Conservation (phyloP, 2,888 invertebrate genomes). For the Balanococcus diminutus region DNA sequence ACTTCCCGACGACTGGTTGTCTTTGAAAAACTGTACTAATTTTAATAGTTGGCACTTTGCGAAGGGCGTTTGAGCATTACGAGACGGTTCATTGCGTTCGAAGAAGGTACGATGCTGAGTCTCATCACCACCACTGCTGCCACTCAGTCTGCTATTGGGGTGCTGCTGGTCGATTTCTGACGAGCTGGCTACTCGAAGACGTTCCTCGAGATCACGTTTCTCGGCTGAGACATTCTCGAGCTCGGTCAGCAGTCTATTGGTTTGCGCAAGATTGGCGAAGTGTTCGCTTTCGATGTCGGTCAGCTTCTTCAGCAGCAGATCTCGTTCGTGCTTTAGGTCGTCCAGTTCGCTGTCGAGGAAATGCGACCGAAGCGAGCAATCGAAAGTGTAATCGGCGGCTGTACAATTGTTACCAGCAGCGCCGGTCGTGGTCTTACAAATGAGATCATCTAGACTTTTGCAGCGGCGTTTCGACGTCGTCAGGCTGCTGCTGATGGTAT, state of each 20-base stretch:
- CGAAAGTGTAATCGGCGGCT: conserved; percentile 14
- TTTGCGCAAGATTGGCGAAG: conserved; percentile 70
- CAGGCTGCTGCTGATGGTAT: background rate
- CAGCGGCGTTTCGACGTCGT: conserved; percentile 54
- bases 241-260: conserved; percentile 71
- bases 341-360: conserved; percentile 61
- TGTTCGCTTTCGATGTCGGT: conserved; percentile 80
- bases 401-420: background rate
- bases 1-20: background rate
- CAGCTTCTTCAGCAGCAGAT: conserved; percentile 74
- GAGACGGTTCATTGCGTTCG: conserved; percentile 13
- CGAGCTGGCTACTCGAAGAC: conserved; percentile 66
- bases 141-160: background rate
- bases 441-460: conserved; percentile 57
- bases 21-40: conserved; percentile 45
- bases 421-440: conserved; percentile 9
- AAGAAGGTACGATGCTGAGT: conserved; percentile 21
- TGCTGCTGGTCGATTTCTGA: background rate
- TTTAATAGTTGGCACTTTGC: conserved; percentile 50
- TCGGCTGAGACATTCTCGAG: conserved; percentile 67
- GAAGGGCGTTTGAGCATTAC: conserved; percentile 49
- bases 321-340: conserved; percentile 74
- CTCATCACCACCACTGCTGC: background rate
- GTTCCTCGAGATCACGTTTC: conserved; percentile 69
- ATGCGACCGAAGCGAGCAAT: conserved; percentile 33